These are phyloP conservation scores for Blastomussa wellsi DNA, from an alignment of 92 coral and sea anemone species.

Conservation along the genomic window DNA sequence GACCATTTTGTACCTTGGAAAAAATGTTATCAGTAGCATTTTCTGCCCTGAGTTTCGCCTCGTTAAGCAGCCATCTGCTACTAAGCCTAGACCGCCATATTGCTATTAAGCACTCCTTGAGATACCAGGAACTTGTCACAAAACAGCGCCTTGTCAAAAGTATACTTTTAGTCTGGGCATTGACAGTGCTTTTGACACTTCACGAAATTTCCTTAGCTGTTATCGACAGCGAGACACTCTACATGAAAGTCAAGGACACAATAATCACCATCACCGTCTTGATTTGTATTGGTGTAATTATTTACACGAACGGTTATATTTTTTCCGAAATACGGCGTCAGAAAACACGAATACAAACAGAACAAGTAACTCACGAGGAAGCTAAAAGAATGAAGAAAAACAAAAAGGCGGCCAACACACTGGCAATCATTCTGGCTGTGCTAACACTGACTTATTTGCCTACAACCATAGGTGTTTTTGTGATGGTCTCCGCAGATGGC, in stretches of 20 bases:
- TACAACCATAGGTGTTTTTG: background rate
- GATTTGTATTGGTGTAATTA: background rate
- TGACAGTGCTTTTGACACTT: background rate
- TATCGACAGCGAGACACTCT: background rate
- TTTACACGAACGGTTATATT: background rate
- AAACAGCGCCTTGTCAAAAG: background rate
- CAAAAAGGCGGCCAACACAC: background rate
- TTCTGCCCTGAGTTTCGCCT: background rate
- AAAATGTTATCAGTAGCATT: background rate
- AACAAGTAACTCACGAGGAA: constrained; percentile 9
- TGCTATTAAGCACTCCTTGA: constrained; percentile 12
- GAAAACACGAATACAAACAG: constrained; percentile 10
- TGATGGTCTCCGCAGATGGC: background rate
- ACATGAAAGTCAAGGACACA: background rate
- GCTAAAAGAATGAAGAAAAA: constrained; percentile 7
- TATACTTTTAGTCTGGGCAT: background rate
- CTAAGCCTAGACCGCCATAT: constrained; percentile 8
- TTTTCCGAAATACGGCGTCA: constrained; percentile 16
- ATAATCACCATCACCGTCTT: background rate
- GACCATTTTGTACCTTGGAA: background rate
- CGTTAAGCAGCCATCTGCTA: background rate
- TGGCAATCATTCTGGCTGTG: background rate
- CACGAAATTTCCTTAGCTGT: background rate
- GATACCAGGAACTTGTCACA: constrained; percentile 19
- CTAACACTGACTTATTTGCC: constrained; percentile 2